Evolutionary conservation across 2,888 invertebrate species (phyloP).

Genomic region (Sympetrum striolatum): DNA sequence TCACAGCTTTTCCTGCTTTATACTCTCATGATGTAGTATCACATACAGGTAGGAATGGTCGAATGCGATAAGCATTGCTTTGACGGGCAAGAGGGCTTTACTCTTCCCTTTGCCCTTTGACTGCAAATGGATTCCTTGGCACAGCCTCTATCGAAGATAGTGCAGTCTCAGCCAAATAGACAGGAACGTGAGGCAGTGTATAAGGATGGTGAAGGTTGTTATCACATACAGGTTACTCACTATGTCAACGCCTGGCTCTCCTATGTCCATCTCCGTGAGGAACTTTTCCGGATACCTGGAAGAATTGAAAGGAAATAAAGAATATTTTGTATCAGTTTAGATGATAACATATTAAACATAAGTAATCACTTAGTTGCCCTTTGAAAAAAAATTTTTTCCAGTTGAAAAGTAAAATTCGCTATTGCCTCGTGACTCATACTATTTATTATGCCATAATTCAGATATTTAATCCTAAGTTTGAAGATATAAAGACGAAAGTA

Average conservation of each 20-base stretch:
- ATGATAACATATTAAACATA: neutral
- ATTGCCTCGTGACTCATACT: no score
- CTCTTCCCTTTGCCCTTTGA: neutral
- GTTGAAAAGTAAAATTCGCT: no score
- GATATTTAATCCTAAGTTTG: no score
- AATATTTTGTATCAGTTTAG: neutral
- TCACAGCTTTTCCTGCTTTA: neutral
- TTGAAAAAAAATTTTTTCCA: neutral
- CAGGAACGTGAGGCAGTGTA: constrained; percentile 3
- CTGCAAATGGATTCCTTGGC: neutral
- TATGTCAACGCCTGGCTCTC: constrained; percentile 6
- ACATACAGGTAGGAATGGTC: neutral
- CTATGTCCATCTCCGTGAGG: constrained; percentile 81
- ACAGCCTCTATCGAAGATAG: neutral
- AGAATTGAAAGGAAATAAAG: neutral
- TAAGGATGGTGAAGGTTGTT: neutral
- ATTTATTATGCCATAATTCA: no score
- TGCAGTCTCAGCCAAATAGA: neutral
- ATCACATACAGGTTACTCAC: constrained; percentile 11
- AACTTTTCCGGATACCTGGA: constrained; percentile 56
- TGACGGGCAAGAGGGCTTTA: neutral
- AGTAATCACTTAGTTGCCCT: neutral
- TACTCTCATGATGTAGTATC: neutral
- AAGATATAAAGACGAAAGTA: no score
- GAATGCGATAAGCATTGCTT: neutral